phyloP scores from a whole-genome alignment of 2,797 vertebrate genomes.

The Tolypeutes matacus region DNA sequence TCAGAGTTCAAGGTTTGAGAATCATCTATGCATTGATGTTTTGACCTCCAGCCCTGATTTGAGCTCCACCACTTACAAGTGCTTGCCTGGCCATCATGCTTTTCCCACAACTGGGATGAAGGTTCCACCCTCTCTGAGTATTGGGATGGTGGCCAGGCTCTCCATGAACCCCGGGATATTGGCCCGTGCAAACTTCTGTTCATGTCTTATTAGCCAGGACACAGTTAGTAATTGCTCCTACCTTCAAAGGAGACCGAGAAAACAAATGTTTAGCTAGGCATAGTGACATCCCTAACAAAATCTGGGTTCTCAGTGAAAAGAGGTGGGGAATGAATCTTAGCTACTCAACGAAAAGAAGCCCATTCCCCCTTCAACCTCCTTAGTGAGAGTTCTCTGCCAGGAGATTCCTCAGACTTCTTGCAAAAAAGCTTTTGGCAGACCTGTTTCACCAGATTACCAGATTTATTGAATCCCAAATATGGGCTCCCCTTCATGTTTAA shows the following conservation, averaged over 20 bases:
- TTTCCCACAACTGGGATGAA: no score
- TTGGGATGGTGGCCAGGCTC: no score
- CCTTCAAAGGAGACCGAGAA: not conserved
- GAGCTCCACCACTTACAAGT: no score
- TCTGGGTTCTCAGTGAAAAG: not conserved
- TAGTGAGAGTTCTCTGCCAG: not conserved
- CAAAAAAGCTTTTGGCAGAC: not conserved
- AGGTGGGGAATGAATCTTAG: not conserved
- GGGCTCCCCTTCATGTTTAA: not conserved
- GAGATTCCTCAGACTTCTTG: not conserved
- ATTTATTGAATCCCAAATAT: not conserved
- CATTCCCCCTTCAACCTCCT: not conserved
- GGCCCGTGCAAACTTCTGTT: not conserved
- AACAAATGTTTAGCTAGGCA: not conserved
- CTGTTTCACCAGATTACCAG: not conserved
- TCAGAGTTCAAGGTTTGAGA: no score
- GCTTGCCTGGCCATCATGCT: no score
- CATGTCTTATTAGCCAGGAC: not conserved
- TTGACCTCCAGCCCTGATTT: no score
- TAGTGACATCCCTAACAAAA: not conserved
- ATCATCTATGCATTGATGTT: no score
- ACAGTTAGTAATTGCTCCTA: not conserved
- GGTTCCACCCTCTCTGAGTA: no score
- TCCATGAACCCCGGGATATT: no score
- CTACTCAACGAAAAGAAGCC: not conserved